Evolutionary conservation across 35 echinoderm and acorn worm genomes (phyloP), one percentile per base, ranked within the genome.

Genomic region (Apostichopus californicus): DNA sequence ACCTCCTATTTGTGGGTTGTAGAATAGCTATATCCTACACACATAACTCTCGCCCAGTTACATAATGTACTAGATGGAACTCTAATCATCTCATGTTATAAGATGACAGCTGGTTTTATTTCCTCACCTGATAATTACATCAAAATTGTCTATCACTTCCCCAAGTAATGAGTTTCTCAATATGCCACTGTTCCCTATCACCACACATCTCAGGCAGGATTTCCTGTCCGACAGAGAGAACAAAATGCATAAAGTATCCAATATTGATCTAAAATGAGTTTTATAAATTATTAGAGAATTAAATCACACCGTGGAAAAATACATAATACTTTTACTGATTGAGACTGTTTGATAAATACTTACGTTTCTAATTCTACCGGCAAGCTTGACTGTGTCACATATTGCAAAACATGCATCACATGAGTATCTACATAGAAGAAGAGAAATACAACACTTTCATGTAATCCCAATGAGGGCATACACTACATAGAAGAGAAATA

Each of bases 141-240:
- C 86, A 89, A 89, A 89, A 28, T 89, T 89, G 60, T 89, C 86
- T 4, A 89, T 89, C 21, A 89, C 86, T 20, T 89, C 86, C 24
- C 86, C 86, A 9, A 89, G 28, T 13, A 17, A 26, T 24, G 86
- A 73, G 28, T 68, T 73, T 53, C 52, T 89, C 86, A 89, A 72
- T 18, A 89, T 73, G 21, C 86, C 86, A 64, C 86, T 54, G 63
- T 89, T 89, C 11, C 86, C 86, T 9, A 89, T 26, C 21, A 89
- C 86, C 14, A 89, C 86, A 72, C 86, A 89, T 63, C 86, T n/a
- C 5, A 89, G 86, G 86, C 86, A 89, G 63, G 86, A 68, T 18
- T 89, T 89, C 21, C 86, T 89, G 64, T 72, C 4, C 18, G 15
- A 34, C 9, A 72, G 34, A 78, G 34, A 46, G 54, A n/a, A 56